Evolutionary conservation across 2,113 vertebrate species (phyloP).

Genomic region (Seriola aureovittata): DNA sequence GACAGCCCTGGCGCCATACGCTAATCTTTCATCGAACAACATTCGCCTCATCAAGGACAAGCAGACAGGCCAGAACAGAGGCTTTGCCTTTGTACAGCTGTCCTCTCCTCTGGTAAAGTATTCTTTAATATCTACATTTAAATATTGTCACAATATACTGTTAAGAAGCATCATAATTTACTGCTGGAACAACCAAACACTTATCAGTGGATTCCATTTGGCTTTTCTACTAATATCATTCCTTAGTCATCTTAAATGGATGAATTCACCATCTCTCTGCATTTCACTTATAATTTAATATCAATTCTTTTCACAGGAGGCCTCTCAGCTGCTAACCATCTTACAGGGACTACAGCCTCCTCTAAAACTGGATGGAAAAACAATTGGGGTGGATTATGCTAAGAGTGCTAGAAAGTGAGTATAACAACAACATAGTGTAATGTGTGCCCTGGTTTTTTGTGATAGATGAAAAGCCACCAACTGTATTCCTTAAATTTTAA

Average conservation of each 20-base stretch:
- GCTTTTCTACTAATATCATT: background rate
- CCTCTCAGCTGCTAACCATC: constrained; percentile 96
- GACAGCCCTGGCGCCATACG: constrained; percentile 93
- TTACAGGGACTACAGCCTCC: constrained; percentile 96
- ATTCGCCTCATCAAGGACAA: constrained; percentile 99
- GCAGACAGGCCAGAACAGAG: constrained; percentile 97
- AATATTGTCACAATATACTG: background rate
- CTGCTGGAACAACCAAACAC: background rate
- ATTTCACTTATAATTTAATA: background rate
- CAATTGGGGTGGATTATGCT: constrained; percentile 97
- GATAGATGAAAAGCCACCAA: background rate
- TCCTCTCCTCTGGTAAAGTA: constrained; percentile 93
- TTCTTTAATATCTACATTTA: background rate
- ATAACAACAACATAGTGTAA: background rate
- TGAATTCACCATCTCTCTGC: background rate
- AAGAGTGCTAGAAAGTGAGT: constrained; percentile 99
- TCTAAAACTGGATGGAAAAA: constrained; percentile 97
- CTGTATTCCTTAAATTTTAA: background rate
- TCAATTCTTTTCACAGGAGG: constrained; percentile 86
- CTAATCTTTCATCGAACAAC: constrained; percentile 94
- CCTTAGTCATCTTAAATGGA: background rate
- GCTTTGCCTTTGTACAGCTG: constrained; percentile 97
- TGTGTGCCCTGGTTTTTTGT: background rate
- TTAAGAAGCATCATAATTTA: background rate
- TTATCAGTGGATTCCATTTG: background rate